Evolutionary conservation across 2,888 invertebrate species (phyloP).

Genomic region (Achlya flavicornis): DNA sequence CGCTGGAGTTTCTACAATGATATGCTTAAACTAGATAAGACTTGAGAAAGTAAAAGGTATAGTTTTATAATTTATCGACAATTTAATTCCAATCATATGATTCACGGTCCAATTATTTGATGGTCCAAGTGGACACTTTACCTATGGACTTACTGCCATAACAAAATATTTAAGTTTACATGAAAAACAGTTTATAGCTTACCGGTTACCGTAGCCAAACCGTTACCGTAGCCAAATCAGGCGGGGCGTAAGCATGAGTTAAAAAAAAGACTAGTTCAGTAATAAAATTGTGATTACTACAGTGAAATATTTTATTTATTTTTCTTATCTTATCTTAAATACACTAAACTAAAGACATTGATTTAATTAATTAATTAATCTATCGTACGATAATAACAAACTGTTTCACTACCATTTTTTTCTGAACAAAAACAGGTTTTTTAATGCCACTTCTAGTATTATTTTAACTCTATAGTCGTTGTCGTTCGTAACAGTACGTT

Average conservation of each 20-base stretch:
- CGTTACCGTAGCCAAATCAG: no score
- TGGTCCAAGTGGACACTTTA: no score
- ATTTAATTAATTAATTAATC: not conserved
- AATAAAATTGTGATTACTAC: no score
- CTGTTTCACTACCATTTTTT: not conserved
- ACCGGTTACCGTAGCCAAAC: no score
- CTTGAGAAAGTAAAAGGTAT: not conserved
- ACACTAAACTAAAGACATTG: not conserved
- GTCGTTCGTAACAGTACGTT: constrained; percentile 15
- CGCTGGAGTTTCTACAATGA: constrained; percentile 26
- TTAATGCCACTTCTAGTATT: not conserved
- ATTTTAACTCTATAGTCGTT: constrained; percentile 8
- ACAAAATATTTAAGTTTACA: no score
- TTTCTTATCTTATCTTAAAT: not conserved
- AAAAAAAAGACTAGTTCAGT: no score
- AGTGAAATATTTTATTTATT: no score
- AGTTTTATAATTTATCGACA: not conserved
- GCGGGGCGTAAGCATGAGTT: no score
- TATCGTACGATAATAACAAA: not conserved
- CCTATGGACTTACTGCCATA: no score
- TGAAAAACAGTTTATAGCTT: no score
- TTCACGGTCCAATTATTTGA: no score
- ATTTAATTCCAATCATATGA: no score
- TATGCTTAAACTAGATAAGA: not conserved
- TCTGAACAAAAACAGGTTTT: not conserved